Base-by-base conservation (phyloP, 2,888 invertebrate genomes). In the Dryadula phaetusa region DNA sequence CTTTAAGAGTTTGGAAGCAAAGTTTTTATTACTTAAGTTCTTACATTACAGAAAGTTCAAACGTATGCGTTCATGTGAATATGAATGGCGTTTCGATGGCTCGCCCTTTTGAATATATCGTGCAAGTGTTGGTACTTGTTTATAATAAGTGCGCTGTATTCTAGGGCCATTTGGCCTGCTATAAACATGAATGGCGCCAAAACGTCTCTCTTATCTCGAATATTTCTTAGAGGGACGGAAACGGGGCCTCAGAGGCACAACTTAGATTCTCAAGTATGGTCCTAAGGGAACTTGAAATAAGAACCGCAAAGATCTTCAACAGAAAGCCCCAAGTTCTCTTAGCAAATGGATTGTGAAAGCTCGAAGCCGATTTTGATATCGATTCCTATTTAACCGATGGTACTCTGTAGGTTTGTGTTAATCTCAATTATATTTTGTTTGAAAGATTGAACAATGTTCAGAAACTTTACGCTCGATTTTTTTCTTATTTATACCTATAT, bases 131-230 rank as follows among this genome's bases (percentile, higher is more conserved):
- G 80, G 81, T 83, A 82, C 87, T 91, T 91, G 87, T 90, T 90
- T 89, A 89, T 89, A 92, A 91, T 88, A 91, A 92, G 90, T 87
- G 79, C 86, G 87, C 85, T 85, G 85, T 88, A 88, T 89, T 90
- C 86, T 90, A 87, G 84, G 84, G 85, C 87, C 89, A 90, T 92
- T 92, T 90, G 87, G 85, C 88, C 87, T 78, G 88, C 88, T 81
- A 92, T 92, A 91, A 92, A 92, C 92, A 91, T 90, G 89, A 92
- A 92, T 91, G 90, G 92, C 85, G 90, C 86, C 90, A 90, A 91
- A 92, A 92, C 88, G 90, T 91, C 90, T 91, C 88, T 91, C 92
- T 92, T 92, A 92, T 92, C 92, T 92, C 83, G 90, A 89, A 86
- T 83, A 85, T 89, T 90, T 89, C 90, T 87, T 84, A 81, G 86